phyloP scores from a whole-genome alignment of 1,140 invertebrate genomes.

The Calliphora vicina region DNA sequence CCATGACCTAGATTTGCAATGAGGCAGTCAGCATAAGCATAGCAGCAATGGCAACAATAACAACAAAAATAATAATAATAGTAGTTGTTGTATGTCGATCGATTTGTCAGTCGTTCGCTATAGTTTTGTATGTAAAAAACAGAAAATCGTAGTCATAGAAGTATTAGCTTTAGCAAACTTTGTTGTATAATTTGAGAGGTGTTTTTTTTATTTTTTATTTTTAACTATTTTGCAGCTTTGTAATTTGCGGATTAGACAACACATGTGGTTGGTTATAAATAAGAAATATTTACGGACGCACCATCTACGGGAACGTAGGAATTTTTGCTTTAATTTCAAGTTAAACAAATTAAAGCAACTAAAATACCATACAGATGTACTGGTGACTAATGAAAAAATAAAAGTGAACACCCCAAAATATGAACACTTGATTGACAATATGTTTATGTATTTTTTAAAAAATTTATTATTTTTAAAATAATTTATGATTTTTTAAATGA shows the following conservation, averaged over 20 bases:
- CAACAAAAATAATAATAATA: slow-evolving; percentile 19
- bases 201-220: slow-evolving; percentile 39
- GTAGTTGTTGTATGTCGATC: slow-evolving; percentile 18
- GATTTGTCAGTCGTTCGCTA: slow-evolving; percentile 7
- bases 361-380: too few species aligned
- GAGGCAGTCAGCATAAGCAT: slow-evolving; percentile 25
- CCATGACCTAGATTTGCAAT: slow-evolving; percentile 38
- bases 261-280: slow-evolving; percentile 41
- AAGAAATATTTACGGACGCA: background rate
- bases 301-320: background rate
- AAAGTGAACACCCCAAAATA: too few species aligned
- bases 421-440: too few species aligned
- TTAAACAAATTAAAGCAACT: too few species aligned
- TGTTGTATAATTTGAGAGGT: slow-evolving; percentile 50
- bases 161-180: slow-evolving; percentile 31
- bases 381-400: too few species aligned
- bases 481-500: too few species aligned
- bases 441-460: too few species aligned
- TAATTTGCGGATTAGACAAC: slow-evolving; percentile 43
- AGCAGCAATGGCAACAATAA: background rate
- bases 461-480: too few species aligned
- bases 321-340: background rate
- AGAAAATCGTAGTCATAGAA: background rate
- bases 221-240: slow-evolving; percentile 47
- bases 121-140: background rate